A percentile compares a stretch with the other conserved stretches of the same genome.
Conservation (phyloP, 2,888 invertebrate genomes). For the Halictus ligatus region DNA sequence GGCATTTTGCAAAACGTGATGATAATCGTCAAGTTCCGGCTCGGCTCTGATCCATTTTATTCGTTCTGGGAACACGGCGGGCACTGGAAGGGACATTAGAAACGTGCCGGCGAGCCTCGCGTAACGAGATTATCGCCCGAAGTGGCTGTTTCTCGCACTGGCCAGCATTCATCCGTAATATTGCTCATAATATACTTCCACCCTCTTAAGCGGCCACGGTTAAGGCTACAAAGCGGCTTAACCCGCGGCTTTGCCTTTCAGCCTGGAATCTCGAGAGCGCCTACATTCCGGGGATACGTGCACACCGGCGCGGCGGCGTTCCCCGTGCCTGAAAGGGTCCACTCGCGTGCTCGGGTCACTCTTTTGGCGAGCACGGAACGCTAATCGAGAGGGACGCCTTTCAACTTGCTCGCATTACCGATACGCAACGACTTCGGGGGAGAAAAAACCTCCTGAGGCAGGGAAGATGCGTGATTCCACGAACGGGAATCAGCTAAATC, state of each 20-base stretch:
- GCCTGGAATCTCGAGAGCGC: slow-evolving; percentile 69
- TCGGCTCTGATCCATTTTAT: background rate
- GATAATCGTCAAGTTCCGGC: background rate
- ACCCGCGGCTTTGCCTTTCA: slow-evolving; percentile 67
- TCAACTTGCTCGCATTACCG: slow-evolving; percentile 36
- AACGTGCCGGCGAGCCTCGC: slow-evolving; percentile 12
- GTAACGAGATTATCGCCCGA: slow-evolving; percentile 72
- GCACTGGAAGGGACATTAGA: slow-evolving; percentile 16
- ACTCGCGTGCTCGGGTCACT: slow-evolving; percentile 60
- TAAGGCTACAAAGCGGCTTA: slow-evolving; percentile 74
- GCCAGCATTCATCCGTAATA: slow-evolving; percentile 70
- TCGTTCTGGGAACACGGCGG: background rate
- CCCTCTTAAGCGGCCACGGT: slow-evolving; percentile 73
- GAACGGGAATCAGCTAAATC: background rate
- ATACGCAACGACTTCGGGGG: slow-evolving; percentile 21
- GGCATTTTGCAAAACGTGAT: background rate
- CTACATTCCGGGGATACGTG: slow-evolving; percentile 70
- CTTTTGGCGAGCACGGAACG: slow-evolving; percentile 28
- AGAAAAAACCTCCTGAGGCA: background rate
- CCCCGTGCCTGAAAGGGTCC: slow-evolving; percentile 53
- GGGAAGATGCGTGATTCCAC: background rate
- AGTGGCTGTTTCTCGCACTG: slow-evolving; percentile 71
- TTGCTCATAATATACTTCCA: slow-evolving; percentile 74
- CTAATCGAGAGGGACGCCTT: slow-evolving; percentile 58
- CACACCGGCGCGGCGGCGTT: slow-evolving; percentile 19